Conservation (phyloP, 2,888 invertebrate genomes). For the Congeria kusceri region DNA sequence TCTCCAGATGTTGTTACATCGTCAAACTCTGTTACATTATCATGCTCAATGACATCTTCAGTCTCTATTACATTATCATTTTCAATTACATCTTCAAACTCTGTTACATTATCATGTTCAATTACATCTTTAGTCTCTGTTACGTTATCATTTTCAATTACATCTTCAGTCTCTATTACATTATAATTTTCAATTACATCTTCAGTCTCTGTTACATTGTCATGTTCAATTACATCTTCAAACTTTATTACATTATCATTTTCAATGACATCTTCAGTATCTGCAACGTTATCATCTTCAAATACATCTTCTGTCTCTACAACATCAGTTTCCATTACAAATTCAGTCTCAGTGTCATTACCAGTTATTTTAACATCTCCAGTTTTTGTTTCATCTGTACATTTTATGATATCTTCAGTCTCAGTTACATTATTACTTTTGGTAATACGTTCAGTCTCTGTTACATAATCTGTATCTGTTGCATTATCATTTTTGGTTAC, state of each 20-base stretch:
- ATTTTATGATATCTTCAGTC: background rate
- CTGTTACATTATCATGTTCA: background rate
- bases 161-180: background rate
- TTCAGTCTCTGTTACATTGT: background rate
- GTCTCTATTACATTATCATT: background rate
- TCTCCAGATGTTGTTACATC: constrained; percentile 4
- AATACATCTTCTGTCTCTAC: too few species aligned
- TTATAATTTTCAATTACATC: background rate
- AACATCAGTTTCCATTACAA: background rate
- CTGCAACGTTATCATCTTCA: background rate
- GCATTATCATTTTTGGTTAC: background rate
- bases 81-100: background rate
- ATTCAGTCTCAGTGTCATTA: background rate
- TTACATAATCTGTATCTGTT: background rate
- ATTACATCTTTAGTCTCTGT: too few species aligned
- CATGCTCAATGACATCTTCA: background rate
- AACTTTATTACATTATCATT: background rate
- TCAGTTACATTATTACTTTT: background rate
- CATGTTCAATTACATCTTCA: background rate
- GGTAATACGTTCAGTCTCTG: background rate
- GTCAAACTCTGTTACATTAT: background rate
- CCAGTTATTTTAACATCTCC: background rate
- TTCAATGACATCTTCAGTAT: background rate
- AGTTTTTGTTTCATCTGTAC: background rate
- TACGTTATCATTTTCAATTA: background rate